These are phyloP conservation scores for Macrocentrus cingulum DNA, from an alignment of 1,140 invertebrate species.

Conservation along the genomic window DNA sequence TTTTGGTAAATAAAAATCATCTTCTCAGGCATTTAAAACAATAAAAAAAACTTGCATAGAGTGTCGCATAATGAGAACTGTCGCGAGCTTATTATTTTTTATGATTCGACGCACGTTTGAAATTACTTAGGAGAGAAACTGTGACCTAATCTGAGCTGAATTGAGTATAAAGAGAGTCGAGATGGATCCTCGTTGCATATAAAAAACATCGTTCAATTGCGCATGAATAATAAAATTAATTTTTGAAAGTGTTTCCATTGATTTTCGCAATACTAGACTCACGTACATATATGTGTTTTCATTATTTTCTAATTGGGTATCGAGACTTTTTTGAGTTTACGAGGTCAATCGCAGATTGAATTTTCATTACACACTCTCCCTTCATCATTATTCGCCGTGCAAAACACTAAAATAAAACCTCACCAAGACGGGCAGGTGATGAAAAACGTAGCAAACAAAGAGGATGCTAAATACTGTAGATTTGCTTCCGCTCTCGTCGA, in stretches of 20 bases:
- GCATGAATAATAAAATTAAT: not conserved
- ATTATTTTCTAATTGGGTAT: conserved; percentile 10
- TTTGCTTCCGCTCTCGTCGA: conserved; percentile 50
- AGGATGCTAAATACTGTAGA: conserved; percentile 56
- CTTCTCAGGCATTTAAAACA: too few species aligned
- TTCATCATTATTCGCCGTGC: conserved; percentile 16
- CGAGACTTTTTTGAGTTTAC: not conserved
- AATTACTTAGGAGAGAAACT: conserved; percentile 6
- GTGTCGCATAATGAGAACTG: not conserved
- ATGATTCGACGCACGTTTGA: conserved; percentile 2
- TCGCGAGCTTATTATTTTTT: not conserved
- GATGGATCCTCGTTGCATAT: not conserved
- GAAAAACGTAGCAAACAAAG: conserved; percentile 56
- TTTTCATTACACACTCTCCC: conserved; percentile 18
- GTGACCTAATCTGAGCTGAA: not conserved
- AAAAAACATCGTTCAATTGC: not conserved
- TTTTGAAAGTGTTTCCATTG: not conserved
- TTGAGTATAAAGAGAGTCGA: not conserved
- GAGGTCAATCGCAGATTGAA: not conserved
- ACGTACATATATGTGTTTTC: not conserved
- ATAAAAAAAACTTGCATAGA: not conserved
- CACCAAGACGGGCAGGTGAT: conserved; percentile 61
- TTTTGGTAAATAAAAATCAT: too few species aligned
- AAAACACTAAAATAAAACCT: conserved; percentile 25
- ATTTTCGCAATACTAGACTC: not conserved